Conservation (phyloP, 2,888 invertebrate genomes). For the Parascotia fuliginaria region DNA sequence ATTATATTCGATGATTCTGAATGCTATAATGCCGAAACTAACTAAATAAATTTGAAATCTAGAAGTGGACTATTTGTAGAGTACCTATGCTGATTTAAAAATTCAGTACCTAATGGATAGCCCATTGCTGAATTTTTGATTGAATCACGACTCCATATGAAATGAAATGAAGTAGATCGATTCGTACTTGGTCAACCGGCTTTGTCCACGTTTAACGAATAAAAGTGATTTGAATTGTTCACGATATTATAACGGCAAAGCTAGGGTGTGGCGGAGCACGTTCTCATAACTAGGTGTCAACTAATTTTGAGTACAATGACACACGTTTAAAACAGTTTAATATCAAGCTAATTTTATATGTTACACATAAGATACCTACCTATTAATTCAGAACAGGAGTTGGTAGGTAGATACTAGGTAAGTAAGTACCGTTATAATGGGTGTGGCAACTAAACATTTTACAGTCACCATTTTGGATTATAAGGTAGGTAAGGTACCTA, state of each 20-base stretch:
- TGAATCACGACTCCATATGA: not conserved
- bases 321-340: constrained; percentile 1
- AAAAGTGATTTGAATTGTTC: constrained; percentile 6
- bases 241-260: constrained; percentile 16
- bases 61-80: no score
- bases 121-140: not conserved
- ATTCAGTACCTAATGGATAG: not conserved
- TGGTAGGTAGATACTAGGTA: not conserved
- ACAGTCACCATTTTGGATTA: no score
- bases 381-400: no score
- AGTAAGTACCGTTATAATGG: not conserved
- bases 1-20: no score
- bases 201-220: constrained; percentile 1
- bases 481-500: no score
- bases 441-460: not conserved
- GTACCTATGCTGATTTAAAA: not conserved
- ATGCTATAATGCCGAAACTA: no score
- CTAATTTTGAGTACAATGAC: constrained; percentile 16
- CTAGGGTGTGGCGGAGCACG: constrained; percentile 22
- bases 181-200: not conserved
- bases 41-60: no score
- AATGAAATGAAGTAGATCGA: not conserved
- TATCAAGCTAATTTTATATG: constrained; percentile 3
- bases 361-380: no score
- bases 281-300: constrained; percentile 20